Evolutionary conservation across 2,888 invertebrate species (phyloP), one percentile per base, ranked within the genome.

Genomic region (Linnaemya vulpina): DNA sequence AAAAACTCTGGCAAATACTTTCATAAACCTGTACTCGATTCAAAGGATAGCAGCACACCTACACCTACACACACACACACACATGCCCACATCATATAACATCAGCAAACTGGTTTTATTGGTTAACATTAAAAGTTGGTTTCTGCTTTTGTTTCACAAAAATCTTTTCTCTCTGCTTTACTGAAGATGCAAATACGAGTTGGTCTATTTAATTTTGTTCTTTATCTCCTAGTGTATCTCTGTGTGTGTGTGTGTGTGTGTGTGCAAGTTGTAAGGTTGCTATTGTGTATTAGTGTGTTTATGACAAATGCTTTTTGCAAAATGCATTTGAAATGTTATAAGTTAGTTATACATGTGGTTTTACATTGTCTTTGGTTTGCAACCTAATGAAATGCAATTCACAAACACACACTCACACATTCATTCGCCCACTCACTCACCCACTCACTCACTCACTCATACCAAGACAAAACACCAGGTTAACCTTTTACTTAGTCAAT

Each of bases 271-370:
- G 53, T 40, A 22, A 49, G 46, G 53, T 77, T 63, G 62, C 13
- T 70, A 58, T 65, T 25, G 60, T 67, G 49, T 62, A 20, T 63
- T 55, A 51, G 73, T 81, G 49, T 84, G 81, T 55, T 84, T 68
- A 70, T 78, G 81, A 81, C 81, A 81, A 81, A 81, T 84, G 77
- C 68, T 63, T 84, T 77, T 77, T 81, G 77, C 62, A 81, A 84
- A 74, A 74, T 77, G 81, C 63, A 78, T 84, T 81, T 81, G 79
- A 71, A 80, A 81, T 81, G 82, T 73, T 77, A 82, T 82, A 76
- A 82, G 71, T 82, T 82, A 82, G 76, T 82, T 82, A 82, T 82
- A 77, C 82, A 73, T 82, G 82, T 82, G 82, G 82, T 77, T 82
- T 51, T 58, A 82, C 82, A 82, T 71, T 82, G 82, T 82, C 82